Percentiles rank a stretch among this genome's conserved stretches.
These are phyloP conservation scores for Cettia cetti DNA, from an alignment of 2,113 vertebrate species.

Conservation along the genomic window DNA sequence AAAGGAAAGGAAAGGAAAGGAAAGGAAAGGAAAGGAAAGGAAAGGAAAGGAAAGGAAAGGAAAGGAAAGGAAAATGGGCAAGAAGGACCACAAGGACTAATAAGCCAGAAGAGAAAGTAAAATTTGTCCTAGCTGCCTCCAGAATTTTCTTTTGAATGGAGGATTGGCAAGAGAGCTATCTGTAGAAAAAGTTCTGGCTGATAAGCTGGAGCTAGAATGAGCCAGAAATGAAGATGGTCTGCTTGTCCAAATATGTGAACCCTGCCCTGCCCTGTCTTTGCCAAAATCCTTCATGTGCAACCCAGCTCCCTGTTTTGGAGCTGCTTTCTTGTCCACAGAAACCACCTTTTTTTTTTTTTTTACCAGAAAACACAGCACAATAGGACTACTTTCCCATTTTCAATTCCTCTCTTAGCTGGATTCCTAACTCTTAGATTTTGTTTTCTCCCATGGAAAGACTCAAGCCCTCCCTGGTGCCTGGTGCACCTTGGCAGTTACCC, in stretches of 20 bases:
- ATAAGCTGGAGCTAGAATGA: neutral
- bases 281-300: neutral
- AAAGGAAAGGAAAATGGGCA: neutral
- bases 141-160: neutral
- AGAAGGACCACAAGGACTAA: neutral
- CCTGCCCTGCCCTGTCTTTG: neutral
- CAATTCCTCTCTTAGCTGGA: neutral
- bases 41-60: neutral
- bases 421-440: neutral
- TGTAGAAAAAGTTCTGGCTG: neutral
- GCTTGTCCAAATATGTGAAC: neutral
- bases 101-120: neutral
- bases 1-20: no score
- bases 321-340: neutral
- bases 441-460: neutral
- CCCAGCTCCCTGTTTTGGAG: neutral
- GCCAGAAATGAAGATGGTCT: neutral
- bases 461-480: neutral
- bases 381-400: neutral
- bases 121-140: neutral
- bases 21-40: neutral
- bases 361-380: neutral
- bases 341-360: neutral
- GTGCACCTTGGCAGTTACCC: neutral
- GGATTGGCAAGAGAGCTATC: neutral